phyloP scores from a whole-genome alignment of 2,888 invertebrate species.

The Dyspetes luteomarginatus region DNA sequence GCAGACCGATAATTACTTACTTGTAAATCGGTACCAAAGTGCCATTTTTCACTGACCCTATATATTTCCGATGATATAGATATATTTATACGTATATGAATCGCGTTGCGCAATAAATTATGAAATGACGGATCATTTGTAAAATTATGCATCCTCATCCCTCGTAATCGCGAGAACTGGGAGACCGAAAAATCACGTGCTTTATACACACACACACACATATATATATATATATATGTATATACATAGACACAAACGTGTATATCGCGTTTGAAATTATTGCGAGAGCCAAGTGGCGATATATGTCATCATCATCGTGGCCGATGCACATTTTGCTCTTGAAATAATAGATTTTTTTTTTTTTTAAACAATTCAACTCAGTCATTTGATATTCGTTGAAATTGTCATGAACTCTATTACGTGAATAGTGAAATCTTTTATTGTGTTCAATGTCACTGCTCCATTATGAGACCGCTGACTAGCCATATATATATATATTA shows the following conservation, averaged over 20 bases:
- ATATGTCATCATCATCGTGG: constrained; percentile 8
- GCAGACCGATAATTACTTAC: background rate
- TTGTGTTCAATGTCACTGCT: background rate
- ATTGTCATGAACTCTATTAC: constrained; percentile 16
- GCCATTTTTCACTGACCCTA: background rate
- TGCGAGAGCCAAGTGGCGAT: no score
- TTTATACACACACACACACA: no score
- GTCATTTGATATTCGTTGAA: constrained; percentile 3
- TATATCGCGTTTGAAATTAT: background rate
- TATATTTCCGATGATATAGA: background rate
- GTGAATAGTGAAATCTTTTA: background rate
- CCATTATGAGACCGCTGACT: background rate
- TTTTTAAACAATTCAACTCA: constrained; percentile 5
- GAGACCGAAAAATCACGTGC: no score
- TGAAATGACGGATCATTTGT: constrained; percentile 7
- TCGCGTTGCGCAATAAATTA: constrained; percentile 25
- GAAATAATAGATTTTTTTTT: background rate
- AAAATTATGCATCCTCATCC: constrained; percentile 45
- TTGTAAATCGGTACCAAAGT: no score
- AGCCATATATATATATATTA: no score
- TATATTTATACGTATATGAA: constrained; percentile 1
- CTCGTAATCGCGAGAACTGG: background rate
- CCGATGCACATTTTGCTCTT: background rate
- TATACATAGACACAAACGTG: background rate
- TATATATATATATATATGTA: no score